Evolutionary conservation across 2,797 vertebrate genomes (phyloP).

Genomic region (Halcyon badia): DNA sequence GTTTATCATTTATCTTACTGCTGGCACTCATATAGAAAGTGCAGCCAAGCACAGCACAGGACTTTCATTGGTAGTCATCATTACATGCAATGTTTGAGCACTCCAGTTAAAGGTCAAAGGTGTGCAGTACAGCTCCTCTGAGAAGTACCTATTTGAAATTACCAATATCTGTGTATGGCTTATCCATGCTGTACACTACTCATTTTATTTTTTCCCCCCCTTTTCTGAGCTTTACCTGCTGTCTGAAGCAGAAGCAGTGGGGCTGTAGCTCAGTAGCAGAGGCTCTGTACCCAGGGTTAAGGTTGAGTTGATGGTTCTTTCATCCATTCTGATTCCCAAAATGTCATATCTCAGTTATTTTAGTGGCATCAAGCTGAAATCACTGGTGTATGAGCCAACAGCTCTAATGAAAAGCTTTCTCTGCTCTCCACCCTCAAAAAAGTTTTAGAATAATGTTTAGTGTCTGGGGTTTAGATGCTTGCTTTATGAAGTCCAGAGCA

Average conservation of each 20-base stretch:
- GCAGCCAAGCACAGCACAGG: slow-evolving; percentile 86
- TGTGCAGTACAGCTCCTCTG: slow-evolving; percentile 72
- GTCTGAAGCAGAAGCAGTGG: not conserved
- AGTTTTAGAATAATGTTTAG: not conserved
- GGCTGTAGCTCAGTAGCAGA: not conserved
- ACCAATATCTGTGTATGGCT: slow-evolving; percentile 47
- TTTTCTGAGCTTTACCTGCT: slow-evolving; percentile 23
- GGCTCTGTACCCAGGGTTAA: not conserved
- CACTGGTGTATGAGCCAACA: not conserved
- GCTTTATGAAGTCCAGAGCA: not conserved
- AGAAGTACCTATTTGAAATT: slow-evolving; percentile 75
- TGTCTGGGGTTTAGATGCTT: not conserved
- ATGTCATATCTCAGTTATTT: not conserved
- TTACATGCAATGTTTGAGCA: slow-evolving; percentile 80
- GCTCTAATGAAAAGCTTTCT: not conserved
- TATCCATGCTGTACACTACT: slow-evolving; percentile 1
- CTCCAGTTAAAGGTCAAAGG: slow-evolving; percentile 83
- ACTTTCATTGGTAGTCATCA: slow-evolving; percentile 84
- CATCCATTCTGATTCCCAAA: not conserved
- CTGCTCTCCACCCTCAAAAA: not conserved
- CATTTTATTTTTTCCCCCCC: not conserved
- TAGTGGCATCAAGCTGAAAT: slow-evolving; percentile 3
- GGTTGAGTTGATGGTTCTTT: not conserved
- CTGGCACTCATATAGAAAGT: slow-evolving; percentile 86
- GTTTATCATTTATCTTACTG: slow-evolving; percentile 90